Evolutionary conservation across 2,888 invertebrate genomes (phyloP), one percentile per base, ranked within the genome.

Genomic region (Mylabris sibirica): DNA sequence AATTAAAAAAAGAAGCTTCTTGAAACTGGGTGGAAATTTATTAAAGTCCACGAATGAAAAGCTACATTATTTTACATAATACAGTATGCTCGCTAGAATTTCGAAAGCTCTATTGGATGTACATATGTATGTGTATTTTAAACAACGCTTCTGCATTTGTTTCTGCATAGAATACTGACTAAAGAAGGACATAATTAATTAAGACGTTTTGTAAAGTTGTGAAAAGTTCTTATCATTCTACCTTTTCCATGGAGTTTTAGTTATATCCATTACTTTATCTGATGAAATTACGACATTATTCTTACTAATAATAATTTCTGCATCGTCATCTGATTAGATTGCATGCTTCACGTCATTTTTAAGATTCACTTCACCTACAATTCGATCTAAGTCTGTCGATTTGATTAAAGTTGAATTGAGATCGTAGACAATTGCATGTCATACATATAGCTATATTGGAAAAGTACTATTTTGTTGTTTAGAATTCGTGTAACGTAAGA

Each of bases 281-380:
- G 12, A 38, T 38, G 14, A 12, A 38, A 38, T 12, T 3, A 12
- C 12, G 14, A 38, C 12, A 38, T 14, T 38, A n/a, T n/a, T n/a
- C n/a, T n/a, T n/a, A n/a, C n/a, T n/a, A n/a, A n/a, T n/a, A n/a
- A n/a, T n/a, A n/a, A n/a, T n/a, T n/a, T n/a, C n/a, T n/a, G n/a
- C n/a, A n/a, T n/a, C n/a, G n/a, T n/a, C 4, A 44, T n/a, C 3
- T n/a, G 8, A 17, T n/a, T 0, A 17, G 17, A 17, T 71, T 59
- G 71, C 71, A 66, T 71, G 71, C 38, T 68, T 61, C 4, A 59
- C 60, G 67, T 61, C 64, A 71, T 64, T 71, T 71, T 68, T 66
- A 68, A 64, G 63, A 64, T 66, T 64, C 68, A 65, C 68, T 71
- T 66, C 71, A 65, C 61, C 68, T 53, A 68, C 68, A 66, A 41